Conservation (phyloP, 2,113 vertebrate genomes). For the Sander vitreus region DNA sequence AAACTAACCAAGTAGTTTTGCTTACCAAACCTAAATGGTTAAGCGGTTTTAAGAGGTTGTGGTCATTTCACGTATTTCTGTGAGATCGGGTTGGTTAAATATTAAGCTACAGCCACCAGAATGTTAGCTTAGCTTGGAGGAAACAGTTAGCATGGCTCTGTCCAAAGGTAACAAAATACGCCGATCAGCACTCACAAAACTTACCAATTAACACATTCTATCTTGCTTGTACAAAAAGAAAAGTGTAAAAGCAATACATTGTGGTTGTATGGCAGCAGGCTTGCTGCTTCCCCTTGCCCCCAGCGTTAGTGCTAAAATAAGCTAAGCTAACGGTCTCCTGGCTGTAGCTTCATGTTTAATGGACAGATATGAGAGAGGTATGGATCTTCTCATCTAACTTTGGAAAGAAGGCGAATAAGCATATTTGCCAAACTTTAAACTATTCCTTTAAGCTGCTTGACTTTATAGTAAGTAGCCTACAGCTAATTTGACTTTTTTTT, state of each 20-base stretch:
- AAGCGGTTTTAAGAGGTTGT: no score
- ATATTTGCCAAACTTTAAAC: neutral
- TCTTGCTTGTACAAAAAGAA: neutral
- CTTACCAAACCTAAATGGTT: no score
- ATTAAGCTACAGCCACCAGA: neutral
- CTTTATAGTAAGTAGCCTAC: neutral
- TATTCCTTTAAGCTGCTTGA: slow-evolving; percentile 9
- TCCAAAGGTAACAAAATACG: neutral
- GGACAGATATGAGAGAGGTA: neutral
- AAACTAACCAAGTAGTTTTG: no score
- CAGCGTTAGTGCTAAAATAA: neutral
- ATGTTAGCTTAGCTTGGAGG: neutral
- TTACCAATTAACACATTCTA: neutral
- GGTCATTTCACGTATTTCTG: no score
- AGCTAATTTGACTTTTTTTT: neutral
- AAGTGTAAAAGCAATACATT: neutral
- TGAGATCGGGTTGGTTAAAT: neutral
- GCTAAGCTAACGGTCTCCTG: neutral
- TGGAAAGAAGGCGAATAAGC: neutral
- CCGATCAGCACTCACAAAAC: neutral
- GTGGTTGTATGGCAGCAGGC: neutral
- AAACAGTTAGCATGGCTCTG: neutral
- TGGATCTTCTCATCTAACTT: no score
- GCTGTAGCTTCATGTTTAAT: neutral
- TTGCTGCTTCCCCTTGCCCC: neutral